Evolutionary conservation across 2,113 vertebrate species (phyloP), one percentile per base, ranked within the genome.

Genomic region (Carassius carassius): DNA sequence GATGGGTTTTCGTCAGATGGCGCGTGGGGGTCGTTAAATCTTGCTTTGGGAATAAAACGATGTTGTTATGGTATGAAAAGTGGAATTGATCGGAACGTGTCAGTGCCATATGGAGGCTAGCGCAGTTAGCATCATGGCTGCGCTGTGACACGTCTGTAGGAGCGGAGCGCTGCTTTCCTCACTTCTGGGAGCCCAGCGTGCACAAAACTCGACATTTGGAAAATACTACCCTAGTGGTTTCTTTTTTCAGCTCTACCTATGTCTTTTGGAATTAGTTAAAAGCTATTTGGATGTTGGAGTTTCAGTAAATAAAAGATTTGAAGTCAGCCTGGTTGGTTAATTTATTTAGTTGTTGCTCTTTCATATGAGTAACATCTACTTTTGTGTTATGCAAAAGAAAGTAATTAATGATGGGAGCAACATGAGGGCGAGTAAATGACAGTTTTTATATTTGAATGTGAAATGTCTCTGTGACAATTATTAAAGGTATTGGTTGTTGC

Each of bases 141-240:
- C 84, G 41, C 41, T 72, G 63, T 85, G 84, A 85, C 84, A 85
- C 84, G 84, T 85, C 84, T 80, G 67, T 72, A n/a, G 67, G 77
- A 70, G 80, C 23, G 49, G 60, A 44, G 19, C 41, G 63, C 44
- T 51, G 79, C 35, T 62, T 29, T 37, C 77, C 12, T 7, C 35
- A 16, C 6, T 35, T 79, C 32, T 13, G 14, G 25, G 16, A 11
- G 0, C 21, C 1, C 25, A 1, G 29, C 29, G 14, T 72, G 62
- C 44, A n/a, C 14, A 49, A 49, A 32, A 21, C 9, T 69, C 3
- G 3, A 32, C n/a, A 19, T 65, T 81, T 21, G 14, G n/a, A 11
- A 19, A 65, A 47, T 17, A 4, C 5, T 29, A 49, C 7, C n/a
- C 3, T 19, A 17, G 21, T 23, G n/a, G 12, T 47, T 63, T 21